Evolutionary conservation across 2,113 vertebrate species (phyloP).

Genomic region (Eidolon helvum): DNA sequence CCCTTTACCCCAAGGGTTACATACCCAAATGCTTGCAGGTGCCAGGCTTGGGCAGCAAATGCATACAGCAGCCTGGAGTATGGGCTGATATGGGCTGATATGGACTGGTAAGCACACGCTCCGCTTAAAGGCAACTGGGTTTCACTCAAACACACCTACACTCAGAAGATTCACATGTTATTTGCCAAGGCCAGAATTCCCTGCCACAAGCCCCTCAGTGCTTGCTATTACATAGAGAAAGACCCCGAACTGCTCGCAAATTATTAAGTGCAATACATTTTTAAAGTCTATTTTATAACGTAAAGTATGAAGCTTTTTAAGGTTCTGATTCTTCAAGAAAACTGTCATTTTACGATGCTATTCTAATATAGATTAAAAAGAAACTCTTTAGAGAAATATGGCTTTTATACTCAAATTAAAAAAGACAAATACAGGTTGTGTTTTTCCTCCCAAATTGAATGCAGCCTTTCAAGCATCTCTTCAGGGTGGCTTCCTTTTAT

Average conservation of each 20-base stretch:
- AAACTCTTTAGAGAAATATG: neutral
- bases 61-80: neutral
- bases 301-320: neutral
- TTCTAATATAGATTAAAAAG: neutral
- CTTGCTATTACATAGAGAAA: neutral
- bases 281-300: neutral
- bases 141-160: neutral
- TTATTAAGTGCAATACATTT: neutral
- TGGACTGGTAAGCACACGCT: neutral
- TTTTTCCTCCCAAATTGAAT: conserved; percentile 28
- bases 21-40: neutral
- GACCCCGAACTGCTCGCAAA: neutral
- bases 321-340: conserved; percentile 20
- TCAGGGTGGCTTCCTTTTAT: neutral
- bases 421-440: neutral
- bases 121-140: neutral
- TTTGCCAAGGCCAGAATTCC: neutral
- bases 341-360: conserved; percentile 25
- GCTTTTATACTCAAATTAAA: conserved; percentile 13
- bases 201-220: neutral
- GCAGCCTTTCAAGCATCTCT: neutral
- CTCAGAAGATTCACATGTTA: neutral
- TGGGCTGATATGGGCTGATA: neutral
- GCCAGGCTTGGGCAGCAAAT: neutral
- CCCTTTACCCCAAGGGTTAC: neutral